Evolutionary conservation across 1,140 invertebrate genomes (phyloP), one percentile per base, ranked within the genome.

Genomic region (Drusus annulatus): DNA sequence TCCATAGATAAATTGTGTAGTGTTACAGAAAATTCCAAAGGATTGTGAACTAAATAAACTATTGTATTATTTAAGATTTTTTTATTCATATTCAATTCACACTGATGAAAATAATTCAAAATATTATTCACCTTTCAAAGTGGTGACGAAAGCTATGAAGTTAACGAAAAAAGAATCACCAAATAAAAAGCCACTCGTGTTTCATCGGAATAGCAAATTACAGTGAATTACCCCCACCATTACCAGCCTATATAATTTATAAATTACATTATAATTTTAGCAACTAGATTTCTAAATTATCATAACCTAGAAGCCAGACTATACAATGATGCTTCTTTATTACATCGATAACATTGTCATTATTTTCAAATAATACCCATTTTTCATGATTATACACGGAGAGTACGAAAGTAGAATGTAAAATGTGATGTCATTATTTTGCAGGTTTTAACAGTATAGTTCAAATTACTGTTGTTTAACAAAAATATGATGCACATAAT

Each of bases 221-320:
- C 28, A 63, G 73, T 54, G 76, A 80, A 69, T 73, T 77, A 52
- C 56, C 80, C 65, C 28, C 21, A 36, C 74, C 74, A 76, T 31
- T 62, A 60, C 58, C 56, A 60, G 19, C 56, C 74, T 62, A 50
- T 36, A 73, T 73, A 31, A 60, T 60, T 19, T 60, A 17, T 45
- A 63, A 63, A 76, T 63, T 50, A 76, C 75, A 63, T 76, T 63
- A 63, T 76, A 76, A 76, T 76, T 76, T 50, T 58, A 50, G 31
- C 4, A 51, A 23, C 75, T 65, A 76, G 45, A 76, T 76, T 65
- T 45, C 75, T 76, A 76, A 62, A 76, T 76, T 65, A 62, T 62
- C 31, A 45, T 76, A 76, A 76, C 45, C 75, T 76, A 76, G 58
- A 60, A 60, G 23, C 13, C n/a, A 15, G n/a, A 60, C 58, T 19